Evolutionary conservation across 2,888 invertebrate species (phyloP), one percentile per base, ranked within the genome.

Genomic region (Halocaridina rubra): DNA sequence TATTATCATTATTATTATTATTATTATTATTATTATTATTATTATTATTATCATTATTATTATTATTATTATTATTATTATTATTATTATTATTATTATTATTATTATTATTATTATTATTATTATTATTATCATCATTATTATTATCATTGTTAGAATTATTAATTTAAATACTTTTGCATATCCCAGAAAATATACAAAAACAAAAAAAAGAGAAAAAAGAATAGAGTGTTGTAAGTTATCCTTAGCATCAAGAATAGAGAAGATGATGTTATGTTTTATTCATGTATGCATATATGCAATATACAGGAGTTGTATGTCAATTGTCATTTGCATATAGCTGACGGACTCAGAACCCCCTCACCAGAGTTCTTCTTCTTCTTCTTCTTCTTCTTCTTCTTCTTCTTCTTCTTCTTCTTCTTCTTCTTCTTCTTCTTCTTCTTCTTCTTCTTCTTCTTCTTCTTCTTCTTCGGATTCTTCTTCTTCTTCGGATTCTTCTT

Each of bases 1-100:
- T 61, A 61, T 61, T n/a, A 61, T 61, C n/a, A 61, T 61, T 61
- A 61, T 61, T 61, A 61, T 61, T 61, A 61, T 61, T 22, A 61
- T 61, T 61, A 61, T 61, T n/a, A 61, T 61, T 61, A 61, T 61
- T 61, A 61, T 61, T 61, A n/a, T 61, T 19, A 22, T 61, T 61
- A 61, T 19, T 61, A 61, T 19, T 61, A 61, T 61, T 61, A 61
- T 61, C n/a, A 61, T 61, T 22, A 61, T 61, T 61, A 61, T 61
- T 61, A 61, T 22, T 22, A 61, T 61, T 22, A 61, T 16, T 61
- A 61, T 61, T 61, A 61, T 61, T 61, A 61, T 61, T 22, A 61
- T 61, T 22, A 61, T 13, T 22, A 61, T 61, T 13, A 61, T 61
- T 61, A 61, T 61, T 61, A 61, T 61, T 61, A 61, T 61, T 22